A percentile compares a stretch with the other conserved stretches of the same genome.
Conservation (phyloP, 37 sponge, comb jelly and placozoan genomes). For the Beroe forskalii region DNA sequence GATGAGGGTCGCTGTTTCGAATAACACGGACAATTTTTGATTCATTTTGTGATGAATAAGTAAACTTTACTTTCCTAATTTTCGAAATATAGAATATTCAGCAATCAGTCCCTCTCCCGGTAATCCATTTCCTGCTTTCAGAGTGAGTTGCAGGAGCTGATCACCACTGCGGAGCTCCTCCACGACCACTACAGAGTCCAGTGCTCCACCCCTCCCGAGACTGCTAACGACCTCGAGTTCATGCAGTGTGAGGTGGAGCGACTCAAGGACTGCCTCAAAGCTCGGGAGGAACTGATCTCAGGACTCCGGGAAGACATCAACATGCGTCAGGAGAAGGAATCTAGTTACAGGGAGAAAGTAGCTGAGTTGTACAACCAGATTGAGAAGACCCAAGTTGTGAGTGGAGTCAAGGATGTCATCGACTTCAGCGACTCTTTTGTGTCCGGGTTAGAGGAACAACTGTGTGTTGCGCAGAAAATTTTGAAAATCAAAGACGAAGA, state of each 20-base stretch:
- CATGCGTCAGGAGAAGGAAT: slow-evolving; percentile 44
- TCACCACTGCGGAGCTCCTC: slow-evolving; percentile 62
- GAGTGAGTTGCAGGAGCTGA: slow-evolving; percentile 46
- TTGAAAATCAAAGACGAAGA: slow-evolving; percentile 48
- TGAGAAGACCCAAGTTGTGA: slow-evolving; percentile 34
- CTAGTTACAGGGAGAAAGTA: slow-evolving; percentile 49
- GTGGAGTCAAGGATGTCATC: slow-evolving; percentile 37
- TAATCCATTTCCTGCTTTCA: no score
- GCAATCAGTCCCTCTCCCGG: no score
- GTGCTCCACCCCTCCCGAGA: slow-evolving; percentile 53
- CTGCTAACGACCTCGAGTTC: neutral
- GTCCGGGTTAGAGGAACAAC: slow-evolving; percentile 50
- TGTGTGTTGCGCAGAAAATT: slow-evolving; percentile 18
- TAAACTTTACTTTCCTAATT: no score
- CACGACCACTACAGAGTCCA: slow-evolving; percentile 12
- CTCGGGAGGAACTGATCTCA: slow-evolving; percentile 55
- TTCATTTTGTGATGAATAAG: no score
- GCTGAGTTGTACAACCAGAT: slow-evolving; percentile 57
- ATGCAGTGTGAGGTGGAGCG: slow-evolving; percentile 33
- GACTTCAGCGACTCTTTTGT: slow-evolving; percentile 60
- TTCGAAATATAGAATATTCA: no score
- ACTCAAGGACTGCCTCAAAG: slow-evolving; percentile 39
- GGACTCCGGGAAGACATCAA: slow-evolving; percentile 47
- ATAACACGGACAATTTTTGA: no score
- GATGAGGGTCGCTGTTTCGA: no score